A percentile compares a stretch with the other conserved stretches of the same genome.
Evolutionary conservation across 2,888 invertebrate genomes (phyloP).

Genomic region (Atrina japonica): DNA sequence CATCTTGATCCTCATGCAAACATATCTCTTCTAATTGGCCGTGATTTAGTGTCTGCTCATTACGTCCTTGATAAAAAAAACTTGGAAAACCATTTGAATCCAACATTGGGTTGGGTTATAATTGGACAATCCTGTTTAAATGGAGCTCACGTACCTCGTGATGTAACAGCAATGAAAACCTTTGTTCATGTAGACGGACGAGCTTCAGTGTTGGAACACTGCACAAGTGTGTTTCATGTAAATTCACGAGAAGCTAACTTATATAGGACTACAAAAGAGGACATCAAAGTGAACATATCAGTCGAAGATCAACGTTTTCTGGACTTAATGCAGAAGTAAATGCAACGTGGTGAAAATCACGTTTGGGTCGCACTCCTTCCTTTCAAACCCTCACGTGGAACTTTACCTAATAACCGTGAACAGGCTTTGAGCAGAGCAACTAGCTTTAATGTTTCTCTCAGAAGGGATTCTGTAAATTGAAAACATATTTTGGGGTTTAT

Average conservation of each 20-base stretch:
- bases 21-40: constrained; percentile 22
- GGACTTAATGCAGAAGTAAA: constrained; percentile 29
- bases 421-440: constrained; percentile 30
- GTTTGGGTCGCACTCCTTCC: constrained; percentile 41
- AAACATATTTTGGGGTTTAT: constrained; percentile 35
- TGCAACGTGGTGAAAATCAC: constrained; percentile 23
- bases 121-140: constrained; percentile 38
- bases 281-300: constrained; percentile 33
- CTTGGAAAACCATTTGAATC: constrained; percentile 3
- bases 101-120: constrained; percentile 32
- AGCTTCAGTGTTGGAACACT: constrained; percentile 16
- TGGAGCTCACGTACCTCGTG: constrained; percentile 16
- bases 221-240: constrained; percentile 12
- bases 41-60: constrained; percentile 13
- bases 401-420: constrained; percentile 37
- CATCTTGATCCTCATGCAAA: constrained; percentile 10
- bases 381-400: constrained; percentile 16
- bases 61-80: constrained; percentile 22
- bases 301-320: constrained; percentile 36
- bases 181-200: constrained; percentile 27
- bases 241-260: not conserved
- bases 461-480: constrained; percentile 17
- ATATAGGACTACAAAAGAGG: constrained; percentile 15
- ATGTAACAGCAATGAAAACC: constrained; percentile 23
- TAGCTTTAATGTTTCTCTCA: constrained; percentile 20